Conservation (phyloP, 1,140 invertebrate genomes). For the Papilio dardanus region DNA sequence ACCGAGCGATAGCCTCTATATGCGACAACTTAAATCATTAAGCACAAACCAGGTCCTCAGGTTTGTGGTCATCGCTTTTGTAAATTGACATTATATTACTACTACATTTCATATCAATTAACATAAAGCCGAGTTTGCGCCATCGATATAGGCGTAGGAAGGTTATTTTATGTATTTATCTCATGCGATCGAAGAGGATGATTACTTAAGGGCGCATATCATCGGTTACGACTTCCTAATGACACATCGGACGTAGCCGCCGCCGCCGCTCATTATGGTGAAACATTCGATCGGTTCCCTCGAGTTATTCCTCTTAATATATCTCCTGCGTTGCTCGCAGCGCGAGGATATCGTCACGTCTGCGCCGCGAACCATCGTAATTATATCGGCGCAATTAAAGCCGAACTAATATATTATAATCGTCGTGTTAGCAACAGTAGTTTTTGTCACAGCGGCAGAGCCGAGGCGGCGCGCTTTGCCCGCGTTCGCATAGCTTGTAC, state of each 20-base stretch:
- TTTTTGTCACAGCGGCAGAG: conserved; percentile 71
- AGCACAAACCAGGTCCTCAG: conserved; percentile 36
- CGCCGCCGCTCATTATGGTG: conserved; percentile 75
- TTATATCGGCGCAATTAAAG: conserved; percentile 80
- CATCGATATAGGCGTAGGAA: conserved; percentile 22
- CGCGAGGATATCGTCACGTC: conserved; percentile 79
- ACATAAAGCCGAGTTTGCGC: conserved; percentile 30
- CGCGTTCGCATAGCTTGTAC: conserved; percentile 55
- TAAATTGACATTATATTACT: conserved; percentile 28
- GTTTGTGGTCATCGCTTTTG: background rate
- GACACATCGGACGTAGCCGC: conserved; percentile 75
- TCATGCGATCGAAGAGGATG: conserved; percentile 51
- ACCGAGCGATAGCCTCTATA: conserved; percentile 60
- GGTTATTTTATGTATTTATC: conserved; percentile 67
- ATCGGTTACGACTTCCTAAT: conserved; percentile 79
- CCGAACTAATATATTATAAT: conserved; percentile 82
- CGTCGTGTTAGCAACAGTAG: conserved; percentile 71
- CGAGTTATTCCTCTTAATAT: conserved; percentile 80
- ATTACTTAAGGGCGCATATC: conserved; percentile 72
- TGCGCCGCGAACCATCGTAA: conserved; percentile 68
- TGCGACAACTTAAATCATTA: conserved; percentile 51
- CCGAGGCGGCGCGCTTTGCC: conserved; percentile 63
- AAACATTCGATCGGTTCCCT: conserved; percentile 77
- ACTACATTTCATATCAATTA: background rate
- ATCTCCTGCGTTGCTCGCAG: conserved; percentile 65